phyloP scores from a whole-genome alignment of 2,888 invertebrate species.

The Chaetoderma sp. region DNA sequence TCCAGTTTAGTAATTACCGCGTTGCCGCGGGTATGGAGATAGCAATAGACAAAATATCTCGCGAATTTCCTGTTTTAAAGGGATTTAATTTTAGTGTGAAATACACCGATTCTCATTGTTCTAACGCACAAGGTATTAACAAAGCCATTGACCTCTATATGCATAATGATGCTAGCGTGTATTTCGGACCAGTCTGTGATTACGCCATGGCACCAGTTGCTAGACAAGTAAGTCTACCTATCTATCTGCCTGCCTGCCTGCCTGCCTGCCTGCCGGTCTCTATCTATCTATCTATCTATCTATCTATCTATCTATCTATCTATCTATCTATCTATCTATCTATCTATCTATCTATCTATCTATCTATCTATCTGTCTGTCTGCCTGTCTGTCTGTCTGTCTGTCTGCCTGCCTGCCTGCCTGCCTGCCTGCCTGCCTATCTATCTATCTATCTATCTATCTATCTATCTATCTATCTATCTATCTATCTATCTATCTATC shows the following conservation, averaged over 20 bases:
- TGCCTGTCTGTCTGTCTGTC: too few relatives aligned
- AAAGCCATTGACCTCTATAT: slow-evolving; percentile 58
- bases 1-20: slow-evolving; percentile 50
- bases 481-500: too few relatives aligned
- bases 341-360: too few relatives aligned
- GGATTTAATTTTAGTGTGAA: slow-evolving; percentile 17
- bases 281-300: too few relatives aligned
- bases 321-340: too few relatives aligned
- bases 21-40: slow-evolving; percentile 62
- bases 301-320: too few relatives aligned
- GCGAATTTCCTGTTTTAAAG: slow-evolving; percentile 12
- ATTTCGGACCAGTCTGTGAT: slow-evolving; percentile 66
- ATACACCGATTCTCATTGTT: slow-evolving; percentile 51
- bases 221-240: slow-evolving; percentile 74
- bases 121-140: slow-evolving; percentile 56
- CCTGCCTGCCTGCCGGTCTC: too few relatives aligned
- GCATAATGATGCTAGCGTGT: slow-evolving; percentile 51
- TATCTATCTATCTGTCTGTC: too few relatives aligned
- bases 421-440: too few relatives aligned
- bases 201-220: slow-evolving; percentile 89
- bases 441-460: too few relatives aligned
- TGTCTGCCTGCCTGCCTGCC: too few relatives aligned
- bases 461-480: too few relatives aligned
- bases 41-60: slow-evolving; percentile 52
- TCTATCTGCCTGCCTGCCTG: not conserved